These are phyloP conservation scores for Hypselothyrea guttata DNA, from an alignment of 2,888 invertebrate genomes.

Conservation along the genomic window DNA sequence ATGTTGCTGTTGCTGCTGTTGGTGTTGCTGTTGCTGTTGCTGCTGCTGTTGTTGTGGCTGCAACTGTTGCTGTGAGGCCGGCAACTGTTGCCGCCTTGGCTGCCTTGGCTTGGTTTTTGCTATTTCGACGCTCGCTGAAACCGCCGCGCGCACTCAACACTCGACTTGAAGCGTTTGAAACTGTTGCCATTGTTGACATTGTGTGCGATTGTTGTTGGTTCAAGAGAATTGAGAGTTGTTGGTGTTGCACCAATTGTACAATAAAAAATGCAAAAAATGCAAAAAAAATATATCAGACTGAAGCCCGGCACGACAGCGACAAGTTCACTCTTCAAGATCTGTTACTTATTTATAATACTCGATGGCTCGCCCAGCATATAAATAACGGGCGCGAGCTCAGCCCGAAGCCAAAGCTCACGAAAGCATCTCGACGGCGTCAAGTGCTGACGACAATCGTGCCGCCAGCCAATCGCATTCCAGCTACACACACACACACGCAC, in stretches of 20 bases:
- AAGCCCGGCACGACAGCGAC: too few species aligned
- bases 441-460: constrained; percentile 37
- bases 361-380: constrained; percentile 30
- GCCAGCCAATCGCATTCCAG: constrained; percentile 51
- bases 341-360: constrained; percentile 41
- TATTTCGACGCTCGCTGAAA: constrained; percentile 32
- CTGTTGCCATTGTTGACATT: background rate
- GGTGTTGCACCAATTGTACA: background rate
- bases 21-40: constrained; percentile 3
- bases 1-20: constrained; percentile 5
- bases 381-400: constrained; percentile 25
- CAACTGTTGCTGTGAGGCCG: background rate
- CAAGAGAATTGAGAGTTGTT: too few species aligned
- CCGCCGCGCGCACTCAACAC: constrained; percentile 32
- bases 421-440: constrained; percentile 28
- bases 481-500: constrained; percentile 16
- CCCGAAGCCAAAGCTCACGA: constrained; percentile 28
- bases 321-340: constrained; percentile 58
- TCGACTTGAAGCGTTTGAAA: constrained; percentile 4
- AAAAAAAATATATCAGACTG: too few species aligned
- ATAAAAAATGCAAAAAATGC: too few species aligned
- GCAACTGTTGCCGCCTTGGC: background rate
- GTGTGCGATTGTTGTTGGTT: too few species aligned
- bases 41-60: constrained; percentile 1
- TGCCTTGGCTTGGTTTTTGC: constrained; percentile 23